A percentile compares a stretch with the other conserved stretches of the same genome.
phyloP scores from a whole-genome alignment of 2,888 invertebrate genomes.

The Octodonta nipae region DNA sequence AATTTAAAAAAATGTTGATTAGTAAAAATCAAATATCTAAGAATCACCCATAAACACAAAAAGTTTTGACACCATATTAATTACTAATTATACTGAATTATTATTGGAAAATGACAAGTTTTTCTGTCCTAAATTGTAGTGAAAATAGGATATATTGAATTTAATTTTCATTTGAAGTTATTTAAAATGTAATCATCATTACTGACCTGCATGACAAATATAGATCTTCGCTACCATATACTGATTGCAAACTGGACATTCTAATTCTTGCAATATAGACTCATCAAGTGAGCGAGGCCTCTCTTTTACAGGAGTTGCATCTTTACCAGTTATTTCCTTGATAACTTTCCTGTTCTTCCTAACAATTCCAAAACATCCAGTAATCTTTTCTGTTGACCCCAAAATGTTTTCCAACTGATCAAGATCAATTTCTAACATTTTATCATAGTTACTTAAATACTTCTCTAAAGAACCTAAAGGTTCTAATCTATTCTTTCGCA shows the following conservation, averaged over 20 bases:
- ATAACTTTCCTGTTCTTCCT: conserved; percentile 17
- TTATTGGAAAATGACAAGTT: too few species aligned
- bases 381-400: conserved; percentile 7
- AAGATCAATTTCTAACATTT: conserved; percentile 13
- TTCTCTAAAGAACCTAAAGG: conserved; percentile 10
- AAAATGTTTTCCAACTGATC: conserved; percentile 13
- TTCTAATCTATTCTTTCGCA: conserved; percentile 14
- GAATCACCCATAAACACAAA: too few species aligned
- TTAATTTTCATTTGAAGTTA: too few species aligned
- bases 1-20: too few species aligned
- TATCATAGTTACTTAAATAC: conserved; percentile 8
- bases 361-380: conserved; percentile 16
- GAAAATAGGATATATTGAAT: too few species aligned
- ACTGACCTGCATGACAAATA: conserved; percentile 18
- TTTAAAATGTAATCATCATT: too few species aligned
- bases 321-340: conserved; percentile 12
- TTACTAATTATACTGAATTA: too few species aligned
- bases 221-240: conserved; percentile 20
- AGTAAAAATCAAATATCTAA: too few species aligned
- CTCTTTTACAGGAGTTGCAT: conserved; percentile 6
- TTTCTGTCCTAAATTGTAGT: too few species aligned
- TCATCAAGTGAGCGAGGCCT: conserved; percentile 11
- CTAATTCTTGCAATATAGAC: conserved; percentile 18
- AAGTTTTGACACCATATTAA: too few species aligned
- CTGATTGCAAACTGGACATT: conserved; percentile 20